These are phyloP conservation scores for Drosophila parvula DNA, from an alignment of 1,140 invertebrate species.

Conservation along the genomic window DNA sequence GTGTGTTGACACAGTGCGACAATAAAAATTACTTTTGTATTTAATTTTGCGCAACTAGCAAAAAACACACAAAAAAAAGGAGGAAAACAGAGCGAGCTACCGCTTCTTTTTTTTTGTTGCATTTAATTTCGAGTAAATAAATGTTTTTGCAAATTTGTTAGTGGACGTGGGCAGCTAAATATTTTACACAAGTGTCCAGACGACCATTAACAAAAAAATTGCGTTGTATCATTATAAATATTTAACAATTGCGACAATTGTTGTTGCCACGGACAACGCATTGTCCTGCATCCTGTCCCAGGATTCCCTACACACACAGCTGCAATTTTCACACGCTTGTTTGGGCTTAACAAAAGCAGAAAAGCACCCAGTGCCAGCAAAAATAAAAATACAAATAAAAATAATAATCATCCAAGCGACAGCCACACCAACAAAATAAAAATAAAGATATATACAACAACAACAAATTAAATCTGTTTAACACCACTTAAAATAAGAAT, in stretches of 20 bases:
- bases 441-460: neutral
- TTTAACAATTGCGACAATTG: conserved; percentile 82
- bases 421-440: neutral
- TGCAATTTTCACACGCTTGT: conserved; percentile 78
- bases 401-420: conserved; percentile 23
- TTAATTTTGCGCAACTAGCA: conserved; percentile 25
- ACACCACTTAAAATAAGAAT: conserved; percentile 34
- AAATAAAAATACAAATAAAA: conserved; percentile 30
- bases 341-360: conserved; percentile 64
- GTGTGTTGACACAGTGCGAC: conserved; percentile 20
- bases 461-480: conserved; percentile 37
- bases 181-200: conserved; percentile 67
- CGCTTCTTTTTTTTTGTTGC: conserved; percentile 26
- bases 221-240: conserved; percentile 77
- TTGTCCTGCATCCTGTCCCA: conserved; percentile 48
- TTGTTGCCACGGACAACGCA: conserved; percentile 61
- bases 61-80: neutral
- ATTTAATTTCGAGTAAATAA: conserved; percentile 66
- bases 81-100: neutral
- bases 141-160: conserved; percentile 48
- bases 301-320: conserved; percentile 50
- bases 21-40: conserved; percentile 20
- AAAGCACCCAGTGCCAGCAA: neutral
- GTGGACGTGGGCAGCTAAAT: conserved; percentile 56
- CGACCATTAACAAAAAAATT: conserved; percentile 55